A percentile compares a stretch with the other conserved stretches of the same genome.
phyloP scores from a whole-genome alignment of 2,113 vertebrate genomes.

The Scophthalmus maximus region DNA sequence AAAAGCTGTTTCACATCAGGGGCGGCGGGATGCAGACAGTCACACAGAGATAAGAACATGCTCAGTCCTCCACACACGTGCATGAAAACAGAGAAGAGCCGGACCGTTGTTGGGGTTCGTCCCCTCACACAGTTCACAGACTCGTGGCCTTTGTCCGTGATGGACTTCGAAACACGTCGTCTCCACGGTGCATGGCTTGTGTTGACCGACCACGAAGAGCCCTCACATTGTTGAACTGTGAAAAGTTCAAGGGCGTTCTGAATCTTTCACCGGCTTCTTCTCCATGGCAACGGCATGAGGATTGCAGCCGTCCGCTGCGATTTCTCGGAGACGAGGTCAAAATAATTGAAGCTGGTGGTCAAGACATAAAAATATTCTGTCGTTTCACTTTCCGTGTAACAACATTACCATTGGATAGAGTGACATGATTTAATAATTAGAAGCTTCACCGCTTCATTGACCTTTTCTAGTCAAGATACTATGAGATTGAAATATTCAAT shows the following conservation, averaged over 20 bases:
- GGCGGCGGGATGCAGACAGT: background rate
- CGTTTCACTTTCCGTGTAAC: too few relatives aligned
- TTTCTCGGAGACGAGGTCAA: too few relatives aligned
- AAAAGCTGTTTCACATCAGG: conserved; percentile 65
- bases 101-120: background rate
- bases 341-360: too few relatives aligned
- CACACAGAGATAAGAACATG: background rate
- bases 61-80: background rate
- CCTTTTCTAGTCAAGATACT: too few relatives aligned
- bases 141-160: background rate
- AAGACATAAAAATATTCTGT: too few relatives aligned
- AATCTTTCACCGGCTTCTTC: background rate
- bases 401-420: too few relatives aligned
- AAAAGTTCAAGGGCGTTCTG: background rate
- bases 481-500: too few relatives aligned
- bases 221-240: background rate
- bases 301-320: too few relatives aligned
- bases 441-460: too few relatives aligned
- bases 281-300: background rate
- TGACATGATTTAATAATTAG: too few relatives aligned
- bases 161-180: too few relatives aligned
- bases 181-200: background rate
- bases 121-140: background rate
- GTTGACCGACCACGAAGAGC: background rate
- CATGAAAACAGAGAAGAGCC: background rate